These are phyloP conservation scores for Drosophila miranda DNA, from an alignment of 1,140 invertebrate species.

Conservation along the genomic window DNA sequence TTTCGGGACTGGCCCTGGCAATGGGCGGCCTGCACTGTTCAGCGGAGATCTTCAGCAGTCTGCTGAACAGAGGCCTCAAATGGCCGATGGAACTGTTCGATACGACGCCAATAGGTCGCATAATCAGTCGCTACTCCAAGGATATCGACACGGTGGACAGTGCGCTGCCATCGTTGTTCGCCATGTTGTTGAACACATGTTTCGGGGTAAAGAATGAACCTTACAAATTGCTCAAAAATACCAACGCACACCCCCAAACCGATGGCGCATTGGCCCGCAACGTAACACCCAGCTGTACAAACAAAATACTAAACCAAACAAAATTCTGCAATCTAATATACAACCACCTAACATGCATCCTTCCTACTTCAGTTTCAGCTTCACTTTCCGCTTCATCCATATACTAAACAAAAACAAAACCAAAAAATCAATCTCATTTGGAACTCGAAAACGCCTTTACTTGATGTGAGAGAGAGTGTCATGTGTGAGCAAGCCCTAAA, in stretches of 20 bases:
- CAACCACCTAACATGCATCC: neutral
- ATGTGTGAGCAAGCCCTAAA: slow-evolving; percentile 35
- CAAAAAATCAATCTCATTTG: too few species aligned
- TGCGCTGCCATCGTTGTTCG: slow-evolving; percentile 69
- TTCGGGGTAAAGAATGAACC: slow-evolving; percentile 69
- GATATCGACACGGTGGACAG: slow-evolving; percentile 89
- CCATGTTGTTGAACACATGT: slow-evolving; percentile 62
- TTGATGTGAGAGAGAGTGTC: slow-evolving; percentile 21
- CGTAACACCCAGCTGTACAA: neutral
- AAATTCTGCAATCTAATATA: too few species aligned
- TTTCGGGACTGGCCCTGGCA: slow-evolving; percentile 78
- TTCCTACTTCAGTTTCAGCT: neutral
- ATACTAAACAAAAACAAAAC: neutral
- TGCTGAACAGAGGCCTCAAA: slow-evolving; percentile 86
- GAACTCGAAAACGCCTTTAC: slow-evolving; percentile 7
- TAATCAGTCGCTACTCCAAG: slow-evolving; percentile 90
- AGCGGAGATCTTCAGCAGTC: slow-evolving; percentile 84
- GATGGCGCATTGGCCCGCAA: neutral
- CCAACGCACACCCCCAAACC: neutral
- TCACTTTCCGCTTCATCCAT: slow-evolving; percentile 4
- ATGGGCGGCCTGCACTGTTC: slow-evolving; percentile 82
- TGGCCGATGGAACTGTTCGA: slow-evolving; percentile 91
- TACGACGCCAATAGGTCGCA: slow-evolving; percentile 89
- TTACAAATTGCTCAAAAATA: slow-evolving; percentile 1
- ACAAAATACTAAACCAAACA: neutral